Evolutionary conservation across 2,113 vertebrate species (phyloP), one percentile per base, ranked within the genome.

Genomic region (Acanthisitta chloris): DNA sequence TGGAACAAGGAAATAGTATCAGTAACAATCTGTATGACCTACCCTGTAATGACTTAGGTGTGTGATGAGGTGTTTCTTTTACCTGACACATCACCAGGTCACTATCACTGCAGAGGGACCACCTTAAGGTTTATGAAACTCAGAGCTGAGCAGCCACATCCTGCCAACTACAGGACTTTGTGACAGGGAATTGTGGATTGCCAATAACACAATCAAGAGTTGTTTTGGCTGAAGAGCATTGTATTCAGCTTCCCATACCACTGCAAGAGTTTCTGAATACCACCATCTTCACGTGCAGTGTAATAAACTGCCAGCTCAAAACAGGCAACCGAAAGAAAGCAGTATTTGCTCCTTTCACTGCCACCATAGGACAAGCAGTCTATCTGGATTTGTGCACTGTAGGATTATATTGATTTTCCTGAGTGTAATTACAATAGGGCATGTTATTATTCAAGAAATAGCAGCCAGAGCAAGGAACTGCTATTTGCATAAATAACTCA

Each of bases 201-300:
- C 14, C 36, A 51, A 13, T 62, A 34, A 54, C 20, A 23, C 8
- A 45, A 26, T 9, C 19, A 58, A n/a, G 59, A 84, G 24, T 26
- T 19, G 25, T 67, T 67, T 24, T 31, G 23, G 21, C 20, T 70
- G 71, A 57, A 73, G 36, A 73, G 33, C 15, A 14, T 14, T 58
- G 12, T 29, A 13, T 28, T 65, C 2, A 0, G 21, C 49, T 59
- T 71, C 45, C 28, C 5, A 8, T 2, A 40, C 31, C 0, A 0
- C 52, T 36, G 26, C n/a, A 58, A 66, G 29, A 2, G 17, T 48
- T 21, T 59, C 78, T 64, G 17, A 42, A 26, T 52, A 21, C 5
- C 34, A 31, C 13, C 0, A 3, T 34, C 74, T 74, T 49, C 23
- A 57, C 4, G 13, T 12, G 21, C 81, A 70, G 24, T 6, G 0